Evolutionary conservation across 2,797 vertebrate genomes (phyloP).

Genomic region (Halcyon leucocephala): DNA sequence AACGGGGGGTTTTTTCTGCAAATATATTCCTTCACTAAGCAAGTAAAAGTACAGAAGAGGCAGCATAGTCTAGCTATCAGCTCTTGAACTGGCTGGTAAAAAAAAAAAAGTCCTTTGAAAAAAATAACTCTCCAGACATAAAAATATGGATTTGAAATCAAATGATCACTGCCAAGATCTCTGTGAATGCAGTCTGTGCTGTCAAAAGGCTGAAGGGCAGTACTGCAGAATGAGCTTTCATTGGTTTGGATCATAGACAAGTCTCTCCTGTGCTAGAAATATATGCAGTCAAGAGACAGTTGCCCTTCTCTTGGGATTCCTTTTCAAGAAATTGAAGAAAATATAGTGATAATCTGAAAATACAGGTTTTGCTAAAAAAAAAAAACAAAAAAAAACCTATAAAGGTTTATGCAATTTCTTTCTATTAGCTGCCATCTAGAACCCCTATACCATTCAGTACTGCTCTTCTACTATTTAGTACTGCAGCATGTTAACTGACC

Average conservation of each 20-base stretch:
- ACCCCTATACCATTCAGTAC: neutral
- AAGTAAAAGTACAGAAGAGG: neutral
- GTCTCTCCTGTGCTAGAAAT: neutral
- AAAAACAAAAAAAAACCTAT: no score
- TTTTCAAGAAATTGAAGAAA: neutral
- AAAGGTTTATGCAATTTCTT: neutral
- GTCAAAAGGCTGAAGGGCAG: constrained; percentile 10
- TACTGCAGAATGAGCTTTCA: neutral
- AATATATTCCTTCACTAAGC: neutral
- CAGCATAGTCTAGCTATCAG: neutral
- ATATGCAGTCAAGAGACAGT: neutral
- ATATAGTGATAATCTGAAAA: neutral
- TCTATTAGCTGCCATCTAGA: neutral
- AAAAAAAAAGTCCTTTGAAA: neutral
- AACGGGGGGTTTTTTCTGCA: neutral
- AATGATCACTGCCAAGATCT: neutral
- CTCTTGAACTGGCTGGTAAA: neutral
- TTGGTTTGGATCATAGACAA: neutral
- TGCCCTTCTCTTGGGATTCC: neutral
- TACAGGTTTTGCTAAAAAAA: neutral
- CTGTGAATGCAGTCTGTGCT: neutral
- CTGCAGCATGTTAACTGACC: neutral
- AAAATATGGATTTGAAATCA: neutral
- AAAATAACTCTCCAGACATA: neutral
- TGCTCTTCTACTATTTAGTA: neutral